Evolutionary conservation across 2,113 vertebrate genomes (phyloP), one percentile per base, ranked within the genome.

Genomic region (Etheostoma cragini): DNA sequence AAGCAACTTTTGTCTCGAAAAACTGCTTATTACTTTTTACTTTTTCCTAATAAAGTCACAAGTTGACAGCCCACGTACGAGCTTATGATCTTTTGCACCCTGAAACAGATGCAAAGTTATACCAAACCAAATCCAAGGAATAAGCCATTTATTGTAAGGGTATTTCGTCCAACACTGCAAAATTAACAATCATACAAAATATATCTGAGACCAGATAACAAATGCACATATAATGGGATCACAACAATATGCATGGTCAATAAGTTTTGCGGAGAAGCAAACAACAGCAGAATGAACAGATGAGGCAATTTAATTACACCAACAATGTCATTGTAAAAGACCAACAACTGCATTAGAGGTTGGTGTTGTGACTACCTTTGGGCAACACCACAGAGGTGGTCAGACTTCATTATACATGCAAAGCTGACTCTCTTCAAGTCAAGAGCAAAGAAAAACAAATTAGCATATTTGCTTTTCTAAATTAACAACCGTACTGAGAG

Each of bases 1-100:
- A 82, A 82, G 22, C n/a, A 49, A 78, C 58, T 53, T 70, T 30
- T 74, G n/a, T 13, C 61, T 67, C 0, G 0, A 77, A 76, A 74
- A 71, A 49, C 60, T 54, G 67, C 45, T 56, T 57, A 77, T 65
- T 64, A 17, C 66, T 66, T 72, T 13, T 35, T n/a, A 46, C n/a
- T 70, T 76, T 12, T 54, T 72, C 71, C 47, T 21, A n/a, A 61
- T 64, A 53, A 47, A 62, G 30, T 72, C 42, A 72, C 15, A 80
- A 52, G 53, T 52, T 69, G 58, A 57, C 17, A 57, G 49, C 12
- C 2, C n/a, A 24, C 45, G 24, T 60, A 5, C 13, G 46, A 35
- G 21, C 4, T 12, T 24, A 22, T 74, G n/a, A 17, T 50, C 17
- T 60, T 60, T 45, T 16, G 14, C n/a, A 21, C 16, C 4, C 14